These are phyloP conservation scores for Tylochromis polylepis DNA, from an alignment of 2,113 vertebrate species.

Conservation along the genomic window DNA sequence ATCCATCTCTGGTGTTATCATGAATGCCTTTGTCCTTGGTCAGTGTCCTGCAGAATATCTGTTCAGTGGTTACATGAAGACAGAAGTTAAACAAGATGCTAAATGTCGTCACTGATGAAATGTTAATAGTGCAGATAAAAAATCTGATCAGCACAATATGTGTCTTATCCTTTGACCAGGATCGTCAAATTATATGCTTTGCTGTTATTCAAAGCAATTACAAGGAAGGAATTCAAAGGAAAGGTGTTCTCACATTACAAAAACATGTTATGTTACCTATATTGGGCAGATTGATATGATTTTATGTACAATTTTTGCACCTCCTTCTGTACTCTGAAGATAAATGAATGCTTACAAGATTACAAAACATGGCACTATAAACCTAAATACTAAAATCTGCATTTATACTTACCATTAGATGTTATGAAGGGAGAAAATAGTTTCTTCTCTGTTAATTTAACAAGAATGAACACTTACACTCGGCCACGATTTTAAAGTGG, in stretches of 20 bases:
- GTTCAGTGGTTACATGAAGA: not conserved
- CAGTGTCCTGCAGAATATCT: not conserved
- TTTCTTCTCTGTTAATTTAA: not conserved
- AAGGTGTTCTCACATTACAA: not conserved
- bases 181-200: not conserved
- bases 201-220: not conserved
- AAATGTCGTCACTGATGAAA: not conserved
- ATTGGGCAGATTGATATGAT: not conserved
- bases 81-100: not conserved
- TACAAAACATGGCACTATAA: not conserved
- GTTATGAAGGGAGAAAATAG: not conserved
- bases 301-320: not conserved
- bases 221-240: not conserved
- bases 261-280: not conserved
- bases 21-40: slow-evolving; percentile 75
- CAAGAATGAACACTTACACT: not conserved
- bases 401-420: not conserved
- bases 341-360: not conserved
- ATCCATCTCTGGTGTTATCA: slow-evolving; percentile 68
- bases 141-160: not conserved
- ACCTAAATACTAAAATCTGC: not conserved
- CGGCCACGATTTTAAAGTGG: not conserved
- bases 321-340: not conserved
- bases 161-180: not conserved
- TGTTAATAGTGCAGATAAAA: not conserved